Evolutionary conservation across 2,888 invertebrate genomes (phyloP).

Genomic region (Boloria euphrosyne): DNA sequence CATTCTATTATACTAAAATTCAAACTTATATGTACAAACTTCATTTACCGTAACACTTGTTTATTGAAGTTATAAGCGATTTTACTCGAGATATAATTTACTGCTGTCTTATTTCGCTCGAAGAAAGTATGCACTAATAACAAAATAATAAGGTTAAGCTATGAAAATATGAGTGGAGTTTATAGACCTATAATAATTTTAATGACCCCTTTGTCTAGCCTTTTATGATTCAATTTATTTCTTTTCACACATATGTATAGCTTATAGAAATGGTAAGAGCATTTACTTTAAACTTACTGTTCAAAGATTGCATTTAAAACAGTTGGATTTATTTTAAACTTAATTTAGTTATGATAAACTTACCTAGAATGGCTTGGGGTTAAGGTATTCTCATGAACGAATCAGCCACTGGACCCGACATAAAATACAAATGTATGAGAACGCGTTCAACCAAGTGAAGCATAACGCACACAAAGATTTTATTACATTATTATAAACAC

Average conservation of each 20-base stretch:
- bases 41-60: not conserved
- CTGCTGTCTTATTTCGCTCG: not conserved
- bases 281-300: no score
- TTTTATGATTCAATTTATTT: slow-evolving; percentile 19
- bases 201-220: slow-evolving; percentile 7
- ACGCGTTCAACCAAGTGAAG: no score
- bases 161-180: slow-evolving; percentile 17
- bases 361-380: no score
- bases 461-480: no score
- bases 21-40: not conserved
- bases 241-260: slow-evolving; percentile 3
- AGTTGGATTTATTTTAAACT: no score
- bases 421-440: no score
- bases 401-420: no score
- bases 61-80: not conserved
- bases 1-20: not conserved
- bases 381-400: no score
- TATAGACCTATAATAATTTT: slow-evolving; percentile 21
- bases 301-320: no score
- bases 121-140: slow-evolving; percentile 16
- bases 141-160: slow-evolving; percentile 14
- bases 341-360: no score
- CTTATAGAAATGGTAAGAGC: not conserved
- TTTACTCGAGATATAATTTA: not conserved
- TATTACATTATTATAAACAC: no score